Evolutionary conservation across 1,140 invertebrate genomes (phyloP).

Genomic region (Rhyzopertha dominica): DNA sequence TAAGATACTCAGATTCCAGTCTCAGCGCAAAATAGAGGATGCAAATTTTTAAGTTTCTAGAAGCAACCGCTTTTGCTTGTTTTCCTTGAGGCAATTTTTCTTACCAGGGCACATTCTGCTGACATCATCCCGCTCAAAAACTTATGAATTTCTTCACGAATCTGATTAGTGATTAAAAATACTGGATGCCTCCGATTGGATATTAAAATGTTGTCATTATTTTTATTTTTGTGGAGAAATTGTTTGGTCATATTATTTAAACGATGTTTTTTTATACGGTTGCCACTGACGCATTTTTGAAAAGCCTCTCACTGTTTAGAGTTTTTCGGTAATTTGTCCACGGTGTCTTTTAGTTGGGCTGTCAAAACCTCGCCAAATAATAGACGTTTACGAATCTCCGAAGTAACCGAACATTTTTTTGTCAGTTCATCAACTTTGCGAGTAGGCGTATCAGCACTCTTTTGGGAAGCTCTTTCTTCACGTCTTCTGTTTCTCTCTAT

Average conservation of each 20-base stretch:
- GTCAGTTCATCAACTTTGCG: conserved; percentile 9
- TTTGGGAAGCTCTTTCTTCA: not conserved
- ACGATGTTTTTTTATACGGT: conserved; percentile 10
- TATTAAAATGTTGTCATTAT: conserved; percentile 24
- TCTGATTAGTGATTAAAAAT: conserved; percentile 21
- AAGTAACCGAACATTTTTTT: conserved; percentile 10
- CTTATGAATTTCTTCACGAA: conserved; percentile 25
- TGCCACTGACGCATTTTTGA: conserved; percentile 7
- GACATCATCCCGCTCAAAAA: conserved; percentile 30
- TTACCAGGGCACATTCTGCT: conserved; percentile 29
- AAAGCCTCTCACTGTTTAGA: conserved; percentile 14
- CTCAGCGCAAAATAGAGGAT: not conserved
- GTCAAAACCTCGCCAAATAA: conserved; percentile 10
- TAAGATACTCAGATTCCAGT: conserved; percentile 1
- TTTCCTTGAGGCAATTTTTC: conserved; percentile 25
- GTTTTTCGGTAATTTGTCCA: conserved; percentile 5
- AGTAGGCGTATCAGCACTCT: not conserved
- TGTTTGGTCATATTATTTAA: too few relatives aligned
- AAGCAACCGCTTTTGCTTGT: conserved; percentile 25
- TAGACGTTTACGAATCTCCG: conserved; percentile 15
- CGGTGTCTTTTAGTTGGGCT: conserved; percentile 6
- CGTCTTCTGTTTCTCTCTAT: conserved; percentile 5
- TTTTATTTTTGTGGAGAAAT: too few relatives aligned
- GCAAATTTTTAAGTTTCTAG: conserved; percentile 2
- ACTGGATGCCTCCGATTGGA: conserved; percentile 25